phyloP scores from a whole-genome alignment of 2,797 vertebrate species.

The Otolemur crassicaudatus region DNA sequence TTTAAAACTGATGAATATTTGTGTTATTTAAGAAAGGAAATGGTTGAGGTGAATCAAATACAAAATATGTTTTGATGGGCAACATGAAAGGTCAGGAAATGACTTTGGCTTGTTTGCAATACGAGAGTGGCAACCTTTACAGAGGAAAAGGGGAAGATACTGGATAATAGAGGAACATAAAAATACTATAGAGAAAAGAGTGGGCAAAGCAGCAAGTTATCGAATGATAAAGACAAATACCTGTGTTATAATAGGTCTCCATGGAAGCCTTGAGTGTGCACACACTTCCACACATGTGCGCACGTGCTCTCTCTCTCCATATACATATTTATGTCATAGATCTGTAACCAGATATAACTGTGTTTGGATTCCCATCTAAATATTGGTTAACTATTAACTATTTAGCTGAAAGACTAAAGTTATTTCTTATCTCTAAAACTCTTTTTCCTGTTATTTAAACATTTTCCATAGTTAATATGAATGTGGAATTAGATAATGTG shows the following conservation, averaged over 20 bases:
- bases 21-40: not conserved
- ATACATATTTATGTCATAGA: not conserved
- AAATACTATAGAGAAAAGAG: not conserved
- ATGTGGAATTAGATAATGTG: not conserved
- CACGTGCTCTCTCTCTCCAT: not conserved
- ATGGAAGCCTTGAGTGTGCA: not conserved
- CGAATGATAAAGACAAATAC: not conserved
- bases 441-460: not conserved
- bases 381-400: not conserved
- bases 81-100: not conserved
- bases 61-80: not conserved
- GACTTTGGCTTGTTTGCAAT: not conserved
- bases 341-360: not conserved
- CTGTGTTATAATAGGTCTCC: not conserved
- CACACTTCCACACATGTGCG: no score
- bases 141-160: not conserved
- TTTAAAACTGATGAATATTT: not conserved
- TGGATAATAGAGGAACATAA: not conserved
- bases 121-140: not conserved
- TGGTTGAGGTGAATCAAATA: not conserved
- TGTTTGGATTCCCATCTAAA: not conserved
- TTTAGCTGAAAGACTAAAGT: not conserved
- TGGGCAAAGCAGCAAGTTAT: not conserved
- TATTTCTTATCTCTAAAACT: not conserved
- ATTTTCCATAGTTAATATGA: not conserved